Evolutionary conservation across 2,888 invertebrate genomes (phyloP), one percentile per base, ranked within the genome.

Genomic region (Metalampra italica): DNA sequence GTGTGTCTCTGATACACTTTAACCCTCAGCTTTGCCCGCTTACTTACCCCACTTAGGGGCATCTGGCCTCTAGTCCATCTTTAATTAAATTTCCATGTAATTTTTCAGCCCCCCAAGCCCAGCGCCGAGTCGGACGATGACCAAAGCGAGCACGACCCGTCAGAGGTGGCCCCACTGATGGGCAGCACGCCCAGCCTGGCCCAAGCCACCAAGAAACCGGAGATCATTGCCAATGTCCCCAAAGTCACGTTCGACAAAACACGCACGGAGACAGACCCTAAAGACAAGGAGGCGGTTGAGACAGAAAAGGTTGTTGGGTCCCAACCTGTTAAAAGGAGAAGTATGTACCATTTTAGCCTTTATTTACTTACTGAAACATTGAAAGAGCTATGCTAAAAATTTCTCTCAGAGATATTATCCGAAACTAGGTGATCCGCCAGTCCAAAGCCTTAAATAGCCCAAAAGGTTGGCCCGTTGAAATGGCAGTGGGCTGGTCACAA

Each of bases 151-250:
- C 72, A 80, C 15, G 84, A 86, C 45, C 80, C 81, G 0, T 88
- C 89, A 1, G 90, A 90, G 64, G 80, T 82, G 41, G 87, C 85
- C 0, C 90, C 90, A 0, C 80, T 90, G 30, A 90, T 90, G 90
- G 84, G 82, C 47, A 83, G 83, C 48, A 78, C 82, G 0, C 64
- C 60, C 15, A 86, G 79, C 53, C 65, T 87, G 4, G 54, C 72
- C 0, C 72, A 73, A 34, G 56, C 59, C 0, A 62, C 47, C 30
- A 84, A 79, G 56, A 88, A 85, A 44, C 86, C 88, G 0, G 88
- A 86, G 55, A 84, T 88, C 36, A 82, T 87, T n/a, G 71, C 84
- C 45, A 86, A 88, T 44, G 65, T 87, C 36, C 86, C 88, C 37
- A 89, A 87, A 57, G 78, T 82, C 1, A 68, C 69, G 5, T 75